Evolutionary conservation across 2,113 vertebrate species (phyloP).

Genomic region (Neomonachus schauinslandi): DNA sequence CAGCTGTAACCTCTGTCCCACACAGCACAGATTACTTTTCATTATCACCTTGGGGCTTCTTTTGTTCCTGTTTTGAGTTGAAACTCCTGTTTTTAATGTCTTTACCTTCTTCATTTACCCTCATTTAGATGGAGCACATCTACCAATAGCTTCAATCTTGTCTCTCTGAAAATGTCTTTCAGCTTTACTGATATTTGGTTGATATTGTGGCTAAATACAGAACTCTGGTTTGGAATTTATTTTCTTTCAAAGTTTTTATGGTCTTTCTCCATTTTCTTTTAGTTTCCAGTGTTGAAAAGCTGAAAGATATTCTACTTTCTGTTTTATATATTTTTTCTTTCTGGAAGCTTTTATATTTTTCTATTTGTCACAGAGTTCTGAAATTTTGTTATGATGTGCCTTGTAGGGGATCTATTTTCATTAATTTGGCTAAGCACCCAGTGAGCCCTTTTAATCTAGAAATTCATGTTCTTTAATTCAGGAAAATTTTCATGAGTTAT

Average conservation of each 20-base stretch:
- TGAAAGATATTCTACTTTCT: conserved; percentile 39
- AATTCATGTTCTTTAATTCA: not conserved
- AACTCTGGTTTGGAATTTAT: not conserved
- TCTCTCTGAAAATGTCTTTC: not conserved
- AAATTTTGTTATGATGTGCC: not conserved
- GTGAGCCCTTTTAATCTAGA: not conserved
- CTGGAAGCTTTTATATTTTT: not conserved
- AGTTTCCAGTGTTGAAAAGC: not conserved
- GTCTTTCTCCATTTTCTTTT: not conserved
- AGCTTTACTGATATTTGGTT: not conserved
- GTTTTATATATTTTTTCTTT: conserved; percentile 14
- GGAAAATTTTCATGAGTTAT: not conserved
- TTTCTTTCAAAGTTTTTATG: not conserved
- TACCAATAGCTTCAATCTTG: conserved; percentile 8
- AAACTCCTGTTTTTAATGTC: not conserved
- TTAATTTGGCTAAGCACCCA: not conserved
- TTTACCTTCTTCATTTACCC: conserved; percentile 13
- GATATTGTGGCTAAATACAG: not conserved
- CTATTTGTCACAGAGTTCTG: not conserved
- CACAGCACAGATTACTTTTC: not conserved
- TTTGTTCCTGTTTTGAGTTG: not conserved
- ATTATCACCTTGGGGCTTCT: not conserved
- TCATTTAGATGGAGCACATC: not conserved
- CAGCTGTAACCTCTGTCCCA: not conserved
- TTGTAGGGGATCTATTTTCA: not conserved